Base-by-base conservation (phyloP, 2,113 vertebrate genomes). In the Mustelus asterias region DNA sequence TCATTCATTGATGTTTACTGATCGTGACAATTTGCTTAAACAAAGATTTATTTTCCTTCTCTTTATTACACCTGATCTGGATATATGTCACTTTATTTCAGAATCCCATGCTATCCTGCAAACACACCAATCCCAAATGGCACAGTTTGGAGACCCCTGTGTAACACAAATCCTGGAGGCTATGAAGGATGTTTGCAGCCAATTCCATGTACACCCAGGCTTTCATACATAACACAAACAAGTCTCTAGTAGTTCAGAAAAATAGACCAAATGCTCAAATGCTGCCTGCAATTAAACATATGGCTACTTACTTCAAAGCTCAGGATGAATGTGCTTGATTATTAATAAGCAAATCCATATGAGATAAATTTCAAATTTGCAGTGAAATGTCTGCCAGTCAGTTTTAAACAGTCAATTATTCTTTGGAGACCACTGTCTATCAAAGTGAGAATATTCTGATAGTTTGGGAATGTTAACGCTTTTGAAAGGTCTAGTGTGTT, bases 341-440 rank as follows among this genome's bases (percentile, higher is more conserved):
- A 65, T 65, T 60, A 92, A 65, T 33, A 92, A 92, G 89, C 0
- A 3, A 63, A 63, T n/a, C 8, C 54, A 29, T 58, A 63, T 22
- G 29, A 92, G 89, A 92, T 29, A 33, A 92, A 92, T 37, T 63
- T 63, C 89, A 92, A 92, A 63, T 92, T 92, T 92, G 58, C 54
- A 90, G 88, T 18, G 26, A 90, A 63, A 63, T n/a, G 63, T 90
- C 58, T 63, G 33, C 58, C 22, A 92, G 7, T 92, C 33, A n/a
- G 26, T 90, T 90, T 63, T 63, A 16, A 88, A 24, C 85, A 90
- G 33, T n/a, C 58, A 63, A 90, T 90, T 90, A 90, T 63, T n/a
- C 63, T 92, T 90, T 60, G 24, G 48, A 60, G 26, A 60, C 54
- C 26, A 16, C 37, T 63, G 63, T 90, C 58, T 33, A 89, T 63